A percentile compares a stretch with the other conserved stretches of the same genome.
Evolutionary conservation across 2,888 invertebrate species (phyloP).

Genomic region (Sphaeridia pumilis): DNA sequence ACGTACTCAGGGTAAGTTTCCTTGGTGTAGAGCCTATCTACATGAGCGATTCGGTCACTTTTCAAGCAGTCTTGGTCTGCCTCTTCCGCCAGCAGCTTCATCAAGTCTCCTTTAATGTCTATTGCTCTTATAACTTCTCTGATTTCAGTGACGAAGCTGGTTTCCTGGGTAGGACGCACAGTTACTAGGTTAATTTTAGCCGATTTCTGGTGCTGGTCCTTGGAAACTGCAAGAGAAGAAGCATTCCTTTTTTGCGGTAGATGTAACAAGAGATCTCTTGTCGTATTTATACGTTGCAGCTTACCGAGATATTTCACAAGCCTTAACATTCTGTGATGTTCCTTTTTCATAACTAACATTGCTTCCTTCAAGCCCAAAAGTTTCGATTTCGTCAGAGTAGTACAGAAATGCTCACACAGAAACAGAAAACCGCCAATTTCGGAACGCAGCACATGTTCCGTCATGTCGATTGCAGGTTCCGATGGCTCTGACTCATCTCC

Average conservation of each 20-base stretch:
- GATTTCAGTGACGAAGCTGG: conserved; percentile 20
- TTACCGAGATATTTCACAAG: conserved; percentile 57
- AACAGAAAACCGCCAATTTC: conserved; percentile 67
- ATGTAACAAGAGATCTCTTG: too few species aligned
- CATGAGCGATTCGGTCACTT: conserved; percentile 21
- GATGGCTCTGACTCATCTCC: conserved; percentile 76
- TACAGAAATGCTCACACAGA: conserved; percentile 55
- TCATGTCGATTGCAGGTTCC: conserved; percentile 65
- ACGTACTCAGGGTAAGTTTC: conserved; percentile 17
- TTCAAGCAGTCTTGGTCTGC: conserved; percentile 13
- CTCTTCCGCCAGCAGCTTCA: conserved; percentile 19
- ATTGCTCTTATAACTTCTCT: conserved; percentile 20
- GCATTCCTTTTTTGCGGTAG: conserved; percentile 4
- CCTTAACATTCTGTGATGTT: conserved; percentile 61
- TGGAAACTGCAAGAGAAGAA: conserved; percentile 13
- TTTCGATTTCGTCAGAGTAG: conserved; percentile 47
- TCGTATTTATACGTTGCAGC: too few species aligned
- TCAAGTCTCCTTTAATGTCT: conserved; percentile 24
- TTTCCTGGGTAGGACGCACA: conserved; percentile 2
- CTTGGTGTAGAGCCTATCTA: conserved; percentile 22
- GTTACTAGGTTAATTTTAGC: conserved; percentile 19
- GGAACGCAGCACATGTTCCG: conserved; percentile 70
- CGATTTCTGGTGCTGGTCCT: conserved; percentile 20
- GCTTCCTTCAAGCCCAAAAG: conserved; percentile 54
- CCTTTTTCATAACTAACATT: conserved; percentile 69